Conservation (phyloP, 2,888 invertebrate genomes). For the Drosophila prolongata region DNA sequence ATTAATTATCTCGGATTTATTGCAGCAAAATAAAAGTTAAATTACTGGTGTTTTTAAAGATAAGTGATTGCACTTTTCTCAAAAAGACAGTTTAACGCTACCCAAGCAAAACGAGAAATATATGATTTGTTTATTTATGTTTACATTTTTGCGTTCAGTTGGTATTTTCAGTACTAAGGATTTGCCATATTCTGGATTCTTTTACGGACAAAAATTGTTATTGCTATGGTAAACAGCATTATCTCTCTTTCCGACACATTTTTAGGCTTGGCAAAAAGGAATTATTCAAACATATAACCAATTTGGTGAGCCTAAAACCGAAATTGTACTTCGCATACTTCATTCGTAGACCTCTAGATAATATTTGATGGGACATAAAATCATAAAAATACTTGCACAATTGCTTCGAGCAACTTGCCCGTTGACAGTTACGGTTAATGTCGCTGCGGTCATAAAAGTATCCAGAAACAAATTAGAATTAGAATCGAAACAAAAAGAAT, state of each 20-base stretch:
- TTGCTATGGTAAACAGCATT: neutral
- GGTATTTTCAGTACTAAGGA: too few species aligned
- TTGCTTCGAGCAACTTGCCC: slow-evolving; percentile 15
- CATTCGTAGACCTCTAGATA: slow-evolving; percentile 54
- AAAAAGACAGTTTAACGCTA: neutral
- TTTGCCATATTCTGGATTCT: neutral
- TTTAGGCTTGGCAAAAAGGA: slow-evolving; percentile 32
- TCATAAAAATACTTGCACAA: slow-evolving; percentile 27
- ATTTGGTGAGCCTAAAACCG: slow-evolving; percentile 10
- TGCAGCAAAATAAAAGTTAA: neutral
- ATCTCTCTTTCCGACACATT: slow-evolving; percentile 6
- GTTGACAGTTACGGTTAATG: slow-evolving; percentile 70
- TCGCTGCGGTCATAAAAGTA: slow-evolving; percentile 63
- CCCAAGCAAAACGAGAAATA: too few species aligned
- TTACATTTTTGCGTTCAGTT: too few species aligned
- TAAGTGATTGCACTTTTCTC: neutral
- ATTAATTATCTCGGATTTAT: slow-evolving; percentile 3
- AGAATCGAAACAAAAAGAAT: slow-evolving; percentile 38
- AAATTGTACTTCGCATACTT: slow-evolving; percentile 8
- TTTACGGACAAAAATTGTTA: neutral
- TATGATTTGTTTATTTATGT: too few species aligned
- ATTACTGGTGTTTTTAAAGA: neutral
- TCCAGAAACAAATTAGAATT: slow-evolving; percentile 54
- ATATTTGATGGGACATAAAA: slow-evolving; percentile 68
- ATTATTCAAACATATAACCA: slow-evolving; percentile 17